Evolutionary conservation across 2,888 invertebrate species (phyloP), one percentile per base, ranked within the genome.

Genomic region (Rhagonycha fulva): DNA sequence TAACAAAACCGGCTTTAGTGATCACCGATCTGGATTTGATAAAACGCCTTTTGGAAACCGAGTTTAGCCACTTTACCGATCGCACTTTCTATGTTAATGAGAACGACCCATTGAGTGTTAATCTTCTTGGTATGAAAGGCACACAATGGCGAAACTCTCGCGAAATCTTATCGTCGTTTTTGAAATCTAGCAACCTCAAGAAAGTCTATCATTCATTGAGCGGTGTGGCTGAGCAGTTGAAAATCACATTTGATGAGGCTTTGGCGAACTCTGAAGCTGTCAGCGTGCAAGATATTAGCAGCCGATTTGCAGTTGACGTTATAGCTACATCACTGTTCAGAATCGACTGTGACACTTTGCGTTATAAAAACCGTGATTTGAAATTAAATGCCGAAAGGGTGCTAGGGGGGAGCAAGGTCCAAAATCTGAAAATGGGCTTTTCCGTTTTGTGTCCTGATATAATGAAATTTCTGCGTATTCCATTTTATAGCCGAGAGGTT

Each of bases 111-210:
- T 83, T 87, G 30, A 86, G 84, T 1, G 85, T 84, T 82, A 85
- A 84, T 62, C 75, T 88, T 7, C 79, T 89, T 68, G 86, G 85
- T 3, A 75, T 89, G 47, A 86, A 85, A 26, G 89, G 89, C 61
- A 85, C 86, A 0, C 86, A 87, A 3, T 91, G 90, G 91, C 89
- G 87, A 78, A 86, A 86, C 61, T 81, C 90, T 7, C 85, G 91
- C 19, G 81, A 87, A 0, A 89, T 89, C 74, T 84, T 90, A 30
- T 88, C 89, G 0, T 90, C 90, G 0, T 88, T 89, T 0, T 87
- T 90, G 79, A 89, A 90, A 1, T 86, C 88, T 1, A 89, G 88
- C 14, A 90, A 90, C 80, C 84, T 91, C 78, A 89, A 87, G 80
- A 85, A 83, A 69, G 89, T 90, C 89, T 87, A 89, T 26, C 85